Evolutionary conservation across 2,113 vertebrate genomes (phyloP).

Genomic region (Ciconia boyciana): DNA sequence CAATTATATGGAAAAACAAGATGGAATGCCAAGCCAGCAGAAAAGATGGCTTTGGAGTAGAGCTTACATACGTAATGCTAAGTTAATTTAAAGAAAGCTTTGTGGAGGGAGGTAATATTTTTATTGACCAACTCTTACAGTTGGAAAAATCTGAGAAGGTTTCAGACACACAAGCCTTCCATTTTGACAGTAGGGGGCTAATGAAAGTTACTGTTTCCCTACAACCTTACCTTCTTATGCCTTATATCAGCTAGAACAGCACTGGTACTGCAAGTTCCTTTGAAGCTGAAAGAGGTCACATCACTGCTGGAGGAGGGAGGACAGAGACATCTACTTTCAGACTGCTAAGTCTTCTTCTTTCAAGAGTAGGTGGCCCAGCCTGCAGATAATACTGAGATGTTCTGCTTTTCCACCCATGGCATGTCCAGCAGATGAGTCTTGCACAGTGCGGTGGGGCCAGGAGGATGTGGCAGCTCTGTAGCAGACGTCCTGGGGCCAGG

Average conservation of each 20-base stretch:
- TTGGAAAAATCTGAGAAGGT: not conserved
- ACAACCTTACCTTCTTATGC: not conserved
- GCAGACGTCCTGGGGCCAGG: not conserved
- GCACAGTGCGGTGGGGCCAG: fast-evolving
- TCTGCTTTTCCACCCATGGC: not conserved
- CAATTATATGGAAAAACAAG: not conserved
- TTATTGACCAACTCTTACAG: not conserved
- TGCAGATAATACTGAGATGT: fast-evolving
- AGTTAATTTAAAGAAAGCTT: not conserved
- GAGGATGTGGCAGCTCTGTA: not conserved
- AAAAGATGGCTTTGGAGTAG: not conserved
- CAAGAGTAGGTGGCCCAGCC: not conserved
- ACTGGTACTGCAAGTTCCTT: not conserved
- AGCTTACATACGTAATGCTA: not conserved
- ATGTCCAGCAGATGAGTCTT: not conserved
- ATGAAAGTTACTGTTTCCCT: not conserved
- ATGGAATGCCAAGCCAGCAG: not conserved
- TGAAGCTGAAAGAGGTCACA: not conserved
- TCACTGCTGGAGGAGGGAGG: not conserved
- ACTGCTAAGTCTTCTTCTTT: not conserved
- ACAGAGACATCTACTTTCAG: not conserved
- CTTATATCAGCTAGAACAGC: not conserved
- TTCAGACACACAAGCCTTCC: not conserved
- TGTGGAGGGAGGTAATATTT: not conserved
- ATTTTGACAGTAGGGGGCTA: not conserved